Evolutionary conservation across 1,140 invertebrate genomes (phyloP).

Genomic region (Chlorops oryzae): DNA sequence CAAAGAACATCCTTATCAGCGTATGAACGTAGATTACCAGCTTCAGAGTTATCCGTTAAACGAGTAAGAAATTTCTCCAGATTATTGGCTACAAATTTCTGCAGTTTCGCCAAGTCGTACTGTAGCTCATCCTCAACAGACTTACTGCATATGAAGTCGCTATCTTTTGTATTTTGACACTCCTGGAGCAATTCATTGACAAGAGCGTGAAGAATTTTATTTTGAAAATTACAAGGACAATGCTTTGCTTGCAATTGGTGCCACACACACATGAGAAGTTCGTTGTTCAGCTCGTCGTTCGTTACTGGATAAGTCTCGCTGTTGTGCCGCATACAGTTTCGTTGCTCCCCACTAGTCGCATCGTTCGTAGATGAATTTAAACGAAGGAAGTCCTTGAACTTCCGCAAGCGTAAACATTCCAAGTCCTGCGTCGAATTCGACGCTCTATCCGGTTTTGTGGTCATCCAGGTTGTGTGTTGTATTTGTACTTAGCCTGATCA

Average conservation of each 20-base stretch:
- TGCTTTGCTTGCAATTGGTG: slow-evolving; percentile 18
- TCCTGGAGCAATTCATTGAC: slow-evolving; percentile 23
- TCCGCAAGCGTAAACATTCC: slow-evolving; percentile 27
- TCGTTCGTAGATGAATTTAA: slow-evolving; percentile 3
- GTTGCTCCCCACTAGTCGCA: slow-evolving; percentile 9
- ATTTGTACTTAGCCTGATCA: too few species aligned
- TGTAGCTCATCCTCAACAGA: slow-evolving; percentile 13
- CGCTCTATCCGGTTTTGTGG: background rate
- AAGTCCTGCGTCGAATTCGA: background rate
- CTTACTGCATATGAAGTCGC: slow-evolving; percentile 17
- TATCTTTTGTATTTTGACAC: slow-evolving; percentile 30
- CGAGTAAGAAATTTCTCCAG: slow-evolving; percentile 31
- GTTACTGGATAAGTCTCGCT: slow-evolving; percentile 37
- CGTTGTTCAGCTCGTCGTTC: slow-evolving; percentile 27
- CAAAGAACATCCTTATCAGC: slow-evolving; percentile 20
- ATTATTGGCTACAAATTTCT: slow-evolving; percentile 29
- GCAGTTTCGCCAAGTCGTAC: slow-evolving; percentile 38
- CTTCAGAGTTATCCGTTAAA: slow-evolving; percentile 31
- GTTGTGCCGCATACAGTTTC: slow-evolving; percentile 31
- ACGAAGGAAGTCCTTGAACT: slow-evolving; percentile 30
- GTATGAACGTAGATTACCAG: slow-evolving; percentile 24
- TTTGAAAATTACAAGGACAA: slow-evolving; percentile 30
- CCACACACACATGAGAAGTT: slow-evolving; percentile 32
- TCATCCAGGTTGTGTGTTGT: too few species aligned
- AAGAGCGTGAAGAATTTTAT: slow-evolving; percentile 23